These are phyloP conservation scores for Osmerus eperlanus DNA, from an alignment of 2,113 vertebrate species.

Conservation along the genomic window DNA sequence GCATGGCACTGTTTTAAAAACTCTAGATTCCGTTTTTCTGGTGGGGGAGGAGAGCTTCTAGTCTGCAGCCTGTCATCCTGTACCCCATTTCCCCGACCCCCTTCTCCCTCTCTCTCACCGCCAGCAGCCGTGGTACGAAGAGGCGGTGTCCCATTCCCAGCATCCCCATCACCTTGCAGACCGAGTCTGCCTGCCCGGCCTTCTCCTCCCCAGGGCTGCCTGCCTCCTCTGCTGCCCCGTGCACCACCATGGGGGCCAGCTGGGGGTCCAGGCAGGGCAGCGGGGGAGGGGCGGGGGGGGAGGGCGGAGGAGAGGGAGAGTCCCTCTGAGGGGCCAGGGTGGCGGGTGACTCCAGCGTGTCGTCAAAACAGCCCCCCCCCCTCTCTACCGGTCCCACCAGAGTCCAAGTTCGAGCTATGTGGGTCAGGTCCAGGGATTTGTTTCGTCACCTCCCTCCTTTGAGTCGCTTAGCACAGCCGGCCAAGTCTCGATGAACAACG, in stretches of 20 bases:
- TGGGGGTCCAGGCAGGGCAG: conserved; percentile 52
- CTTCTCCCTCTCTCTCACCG: conserved; percentile 81
- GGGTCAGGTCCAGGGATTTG: background rate
- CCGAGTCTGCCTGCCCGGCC: conserved; percentile 85
- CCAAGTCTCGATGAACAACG: background rate
- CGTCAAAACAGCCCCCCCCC: conserved; percentile 33
- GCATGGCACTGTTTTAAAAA: too few relatives aligned
- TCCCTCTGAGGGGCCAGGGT: conserved; percentile 85
- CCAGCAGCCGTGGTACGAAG: conserved; percentile 93
- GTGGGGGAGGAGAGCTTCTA: too few relatives aligned
- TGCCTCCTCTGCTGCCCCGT: conserved; percentile 81
- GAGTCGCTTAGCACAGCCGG: background rate
- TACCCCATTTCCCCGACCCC: background rate
- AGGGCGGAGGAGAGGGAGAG: conserved; percentile 61
- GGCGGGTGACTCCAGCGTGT: conserved; percentile 67
- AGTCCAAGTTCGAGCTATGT: conserved; percentile 13
- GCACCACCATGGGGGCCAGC: conserved; percentile 80
- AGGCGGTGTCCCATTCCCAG: conserved; percentile 98
- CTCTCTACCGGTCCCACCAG: conserved; percentile 10
- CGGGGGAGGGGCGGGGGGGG: conserved; percentile 48
- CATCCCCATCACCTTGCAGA: conserved; percentile 88
- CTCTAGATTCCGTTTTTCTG: too few relatives aligned
- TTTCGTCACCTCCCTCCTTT: background rate
- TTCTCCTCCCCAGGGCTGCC: conserved; percentile 74
- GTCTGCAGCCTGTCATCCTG: background rate